These are phyloP conservation scores for Stomorhina lunata DNA, from an alignment of 2,888 invertebrate species.

Conservation along the genomic window DNA sequence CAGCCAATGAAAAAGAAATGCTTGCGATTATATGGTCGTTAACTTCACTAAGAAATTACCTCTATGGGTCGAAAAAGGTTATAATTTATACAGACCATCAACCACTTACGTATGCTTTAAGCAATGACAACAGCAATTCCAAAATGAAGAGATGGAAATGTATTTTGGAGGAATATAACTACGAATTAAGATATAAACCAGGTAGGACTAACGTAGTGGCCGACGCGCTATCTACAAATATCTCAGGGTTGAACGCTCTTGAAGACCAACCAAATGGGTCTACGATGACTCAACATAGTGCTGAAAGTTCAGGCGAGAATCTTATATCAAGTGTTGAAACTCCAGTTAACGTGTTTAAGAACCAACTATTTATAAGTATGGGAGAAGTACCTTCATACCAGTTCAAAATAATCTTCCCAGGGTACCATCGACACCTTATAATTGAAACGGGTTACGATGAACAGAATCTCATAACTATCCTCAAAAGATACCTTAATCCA, in stretches of 20 bases:
- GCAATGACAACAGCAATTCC: no score
- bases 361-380: conserved; percentile 48
- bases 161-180: no score
- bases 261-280: background rate
- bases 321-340: conserved; percentile 31
- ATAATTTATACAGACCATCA: conserved; percentile 39
- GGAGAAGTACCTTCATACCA: conserved; percentile 36
- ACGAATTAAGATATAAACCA: no score
- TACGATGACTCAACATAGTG: conserved; percentile 52
- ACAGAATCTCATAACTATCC: background rate
- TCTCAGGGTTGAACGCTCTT: background rate
- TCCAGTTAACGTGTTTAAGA: conserved; percentile 16
- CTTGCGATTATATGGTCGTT: background rate
- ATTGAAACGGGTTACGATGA: background rate
- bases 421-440: background rate
- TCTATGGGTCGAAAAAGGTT: conserved; percentile 71
- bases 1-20: background rate
- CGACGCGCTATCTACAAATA: conserved; percentile 30
- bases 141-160: no score
- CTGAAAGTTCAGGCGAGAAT: conserved; percentile 63
- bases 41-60: conserved; percentile 70
- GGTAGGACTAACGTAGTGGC: no score
- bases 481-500: background rate
- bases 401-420: conserved; percentile 25
- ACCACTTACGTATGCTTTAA: no score